Base-by-base conservation (phyloP, 2,888 invertebrate genomes). In the Danaus chrysippus region DNA sequence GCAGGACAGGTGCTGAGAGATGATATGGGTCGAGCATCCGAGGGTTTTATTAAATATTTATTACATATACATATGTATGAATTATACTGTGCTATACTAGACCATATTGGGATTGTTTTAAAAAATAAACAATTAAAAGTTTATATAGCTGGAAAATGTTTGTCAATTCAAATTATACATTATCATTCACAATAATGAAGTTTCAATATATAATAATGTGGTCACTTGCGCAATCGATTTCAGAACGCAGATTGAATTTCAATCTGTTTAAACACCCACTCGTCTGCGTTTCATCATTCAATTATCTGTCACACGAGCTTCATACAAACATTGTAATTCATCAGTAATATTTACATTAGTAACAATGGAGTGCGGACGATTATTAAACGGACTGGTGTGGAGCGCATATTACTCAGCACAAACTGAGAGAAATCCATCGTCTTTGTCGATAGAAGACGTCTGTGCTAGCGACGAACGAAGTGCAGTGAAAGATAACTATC, bases 221-320 rank as follows among this genome's bases (percentile, higher is more conserved):
- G 57, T 60, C 63, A 63, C 60, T 53, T 54, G 58, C 56, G 56
- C 64, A 64, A 65, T 65, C 66, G 58, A 55, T 69, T 77, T 70
- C 75, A 75, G 76, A 83, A 77, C 72, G 76, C 75, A 74, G 74
- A 78, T 76, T 79, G 87, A 78, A 86, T 88, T 80, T 76, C 67
- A 77, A 87, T 79, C 79, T 75, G 66, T 69, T 64, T 65, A 73
- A 73, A 84, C 87, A 85, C 87, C 87, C 87, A 84, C 83, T 77
- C 68, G 63, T 67, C 70, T 72, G 73, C 72, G 71, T 77, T 76
- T 71, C 71, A 76, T 77, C 74, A 77, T 72, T 71, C 67, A 65
- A 59, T 75, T 72, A 72, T 71, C 71, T 69, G 73, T 73, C 70
- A 59, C 62, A 56, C 55, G 53, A 56, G 57, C 59, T 58, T 61